Base-by-base conservation (phyloP, 2,888 invertebrate species). In the Mythimna pallens region DNA sequence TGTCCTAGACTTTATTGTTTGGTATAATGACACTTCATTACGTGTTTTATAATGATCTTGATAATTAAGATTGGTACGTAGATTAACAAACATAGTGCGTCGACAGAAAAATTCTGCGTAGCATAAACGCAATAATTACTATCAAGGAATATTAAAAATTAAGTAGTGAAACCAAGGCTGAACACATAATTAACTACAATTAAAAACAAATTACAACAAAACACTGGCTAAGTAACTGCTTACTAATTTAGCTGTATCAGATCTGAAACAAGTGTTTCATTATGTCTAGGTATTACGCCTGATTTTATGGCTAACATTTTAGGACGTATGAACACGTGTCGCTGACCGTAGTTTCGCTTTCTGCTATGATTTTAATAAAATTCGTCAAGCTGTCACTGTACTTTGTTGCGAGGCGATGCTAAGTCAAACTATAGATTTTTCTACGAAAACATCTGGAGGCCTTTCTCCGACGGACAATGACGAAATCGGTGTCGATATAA, bases 141-240 rank as follows among this genome's bases (percentile, higher is more conserved):
- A 40, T 8, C 50, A 81, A 69, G 75, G 89, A 87, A 86, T 89
- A 86, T 86, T 86, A 88, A 89, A 80, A 80, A 74, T 68, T 64
- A 76, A 75, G 81, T 82, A 88, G 91, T 88, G 89, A 91, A 91
- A 91, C 87, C 90, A 89, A 89, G 89, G 89, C 82, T 87, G 70
- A 77, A 77, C 81, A 80, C 80, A 80, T 88, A 89, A 90, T 90
- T 90, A 87, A 73, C 72, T 84, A 83, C 86, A 91, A 91, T 91
- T 91, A 91, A 87, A 88, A 89, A 84, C 86, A 85, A 87, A 90
- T 91, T 90, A 90, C 85, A 85, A 87, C 85, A 86, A 87, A 87
- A 79, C 72, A 76, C 77, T 86, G 79, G 74, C 73, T 77, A 75
- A 83, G 70, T 86, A 87, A 85, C 81, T 78, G 79, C 79, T 83